Percentiles rank a stretch among this genome's conserved stretches.
These are phyloP conservation scores for Aegithalos caudatus DNA, from an alignment of 2,113 vertebrate species.

Conservation along the genomic window DNA sequence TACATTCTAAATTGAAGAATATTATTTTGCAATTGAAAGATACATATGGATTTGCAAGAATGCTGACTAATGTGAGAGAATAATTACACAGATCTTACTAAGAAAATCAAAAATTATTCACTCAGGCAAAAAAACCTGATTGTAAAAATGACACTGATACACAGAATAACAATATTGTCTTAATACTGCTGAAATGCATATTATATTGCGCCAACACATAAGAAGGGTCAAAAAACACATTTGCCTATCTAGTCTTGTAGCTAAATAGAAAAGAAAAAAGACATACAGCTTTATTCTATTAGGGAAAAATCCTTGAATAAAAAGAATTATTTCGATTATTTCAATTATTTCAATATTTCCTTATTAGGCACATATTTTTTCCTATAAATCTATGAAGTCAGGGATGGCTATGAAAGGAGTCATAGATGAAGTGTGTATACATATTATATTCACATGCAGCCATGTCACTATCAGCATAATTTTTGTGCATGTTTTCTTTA, in stretches of 20 bases:
- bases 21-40: not conserved
- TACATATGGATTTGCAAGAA: not conserved
- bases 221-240: not conserved
- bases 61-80: not conserved
- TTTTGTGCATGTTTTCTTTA: not conserved
- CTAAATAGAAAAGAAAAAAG: not conserved
- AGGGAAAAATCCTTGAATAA: not conserved
- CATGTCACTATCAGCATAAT: rapidly evolving
- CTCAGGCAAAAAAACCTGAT: not conserved
- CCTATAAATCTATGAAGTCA: not conserved
- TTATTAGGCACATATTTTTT: not conserved
- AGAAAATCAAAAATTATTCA: not conserved
- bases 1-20: not conserved
- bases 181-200: not conserved
- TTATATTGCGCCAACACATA: not conserved
- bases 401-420: not conserved
- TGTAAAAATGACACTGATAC: not conserved
- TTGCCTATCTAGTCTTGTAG: not conserved
- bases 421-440: not conserved
- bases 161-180: not conserved
- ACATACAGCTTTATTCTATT: not conserved
- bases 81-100: not conserved
- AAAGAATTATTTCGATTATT: no score
- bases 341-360: not conserved
- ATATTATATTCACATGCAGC: not conserved